Evolutionary conservation across 2,797 vertebrate species (phyloP).

Genomic region (Protosalanx chinensis): DNA sequence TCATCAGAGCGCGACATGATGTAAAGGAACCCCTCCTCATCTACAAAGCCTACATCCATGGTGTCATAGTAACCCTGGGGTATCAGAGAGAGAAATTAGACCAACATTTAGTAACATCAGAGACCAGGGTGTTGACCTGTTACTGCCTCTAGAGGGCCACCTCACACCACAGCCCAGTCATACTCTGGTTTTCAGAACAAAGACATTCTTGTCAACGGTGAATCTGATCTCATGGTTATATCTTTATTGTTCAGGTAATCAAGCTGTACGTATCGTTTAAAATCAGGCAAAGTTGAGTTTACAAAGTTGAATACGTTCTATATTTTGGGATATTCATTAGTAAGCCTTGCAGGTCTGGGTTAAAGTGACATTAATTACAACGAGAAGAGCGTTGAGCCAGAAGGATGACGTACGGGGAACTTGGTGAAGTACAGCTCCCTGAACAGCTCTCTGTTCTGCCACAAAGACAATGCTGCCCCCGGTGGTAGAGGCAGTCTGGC

Average conservation of each 20-base stretch:
- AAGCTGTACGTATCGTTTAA: too few relatives aligned
- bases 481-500: constrained; percentile 90
- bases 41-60: constrained; percentile 91
- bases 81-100: not conserved
- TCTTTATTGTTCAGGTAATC: too few relatives aligned
- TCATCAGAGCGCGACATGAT: constrained; percentile 94
- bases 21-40: constrained; percentile 87
- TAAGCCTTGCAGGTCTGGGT: not conserved
- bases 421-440: constrained; percentile 88
- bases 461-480: constrained; percentile 86
- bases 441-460: constrained; percentile 86
- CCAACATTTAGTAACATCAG: not conserved
- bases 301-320: too few relatives aligned
- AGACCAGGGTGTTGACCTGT: not conserved
- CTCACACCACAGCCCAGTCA: constrained; percentile 22
- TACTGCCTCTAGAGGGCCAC: constrained; percentile 50
- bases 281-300: too few relatives aligned
- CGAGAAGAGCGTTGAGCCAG: not conserved
- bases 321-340: too few relatives aligned
- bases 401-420: constrained; percentile 81
- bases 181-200: too few relatives aligned
- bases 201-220: not conserved
- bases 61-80: constrained; percentile 91
- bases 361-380: not conserved
- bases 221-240: not conserved